A percentile compares a stretch with the other conserved stretches of the same genome.
These are phyloP conservation scores for Heliconius nattereri DNA, from an alignment of 1,140 invertebrate genomes.

Conservation along the genomic window DNA sequence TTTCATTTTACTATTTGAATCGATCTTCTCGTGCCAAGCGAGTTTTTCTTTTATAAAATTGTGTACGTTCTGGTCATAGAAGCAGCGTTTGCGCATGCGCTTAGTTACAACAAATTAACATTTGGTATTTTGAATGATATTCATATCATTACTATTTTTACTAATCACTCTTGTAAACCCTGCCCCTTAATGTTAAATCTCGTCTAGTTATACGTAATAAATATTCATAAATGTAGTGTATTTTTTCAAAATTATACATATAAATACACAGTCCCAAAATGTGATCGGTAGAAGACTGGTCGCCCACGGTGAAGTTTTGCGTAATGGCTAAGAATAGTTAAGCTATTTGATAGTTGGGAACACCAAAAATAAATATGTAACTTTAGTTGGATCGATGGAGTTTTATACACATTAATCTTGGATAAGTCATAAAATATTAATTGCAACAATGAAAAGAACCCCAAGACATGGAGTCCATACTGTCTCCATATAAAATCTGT, in stretches of 20 bases:
- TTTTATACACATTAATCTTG: constrained; percentile 14
- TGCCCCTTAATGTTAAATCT: constrained; percentile 33
- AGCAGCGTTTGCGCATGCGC: constrained; percentile 46
- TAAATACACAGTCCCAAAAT: constrained; percentile 42
- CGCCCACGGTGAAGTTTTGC: constrained; percentile 36
- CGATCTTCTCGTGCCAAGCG: constrained; percentile 63
- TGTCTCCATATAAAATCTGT: constrained; percentile 4
- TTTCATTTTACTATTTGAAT: constrained; percentile 56
- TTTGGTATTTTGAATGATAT: constrained; percentile 21
- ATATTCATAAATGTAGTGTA: constrained; percentile 28
- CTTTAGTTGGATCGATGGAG: constrained; percentile 17
- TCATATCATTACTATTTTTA: constrained; percentile 32
- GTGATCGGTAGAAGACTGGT: constrained; percentile 48
- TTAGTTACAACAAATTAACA: constrained; percentile 31
- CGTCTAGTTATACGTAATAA: constrained; percentile 31
- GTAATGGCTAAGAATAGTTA: constrained; percentile 36
- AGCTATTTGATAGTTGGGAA: constrained; percentile 44
- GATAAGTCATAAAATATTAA: not conserved
- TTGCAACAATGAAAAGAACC: not conserved
- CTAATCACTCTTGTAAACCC: constrained; percentile 31
- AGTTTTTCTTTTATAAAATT: constrained; percentile 57
- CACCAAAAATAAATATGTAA: constrained; percentile 20
- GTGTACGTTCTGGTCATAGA: constrained; percentile 79
- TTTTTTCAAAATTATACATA: constrained; percentile 31
- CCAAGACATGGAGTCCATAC: not conserved